Evolutionary conservation across 2,113 vertebrate species (phyloP).

Genomic region (Poeciliopsis prolifica): DNA sequence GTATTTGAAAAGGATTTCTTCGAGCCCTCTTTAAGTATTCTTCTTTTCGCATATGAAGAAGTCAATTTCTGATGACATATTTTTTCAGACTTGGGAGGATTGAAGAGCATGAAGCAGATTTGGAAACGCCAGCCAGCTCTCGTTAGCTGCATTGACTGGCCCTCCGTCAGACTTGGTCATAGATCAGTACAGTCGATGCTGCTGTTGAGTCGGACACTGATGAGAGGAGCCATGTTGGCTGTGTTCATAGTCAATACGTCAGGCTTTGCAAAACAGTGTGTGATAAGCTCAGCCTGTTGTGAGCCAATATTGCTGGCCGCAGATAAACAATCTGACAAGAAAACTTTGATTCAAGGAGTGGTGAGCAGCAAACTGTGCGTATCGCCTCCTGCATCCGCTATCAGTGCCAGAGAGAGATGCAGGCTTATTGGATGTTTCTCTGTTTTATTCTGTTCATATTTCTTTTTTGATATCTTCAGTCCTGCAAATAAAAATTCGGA

Average conservation of each 20-base stretch:
- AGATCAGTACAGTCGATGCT: constrained; percentile 64
- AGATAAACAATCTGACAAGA: constrained; percentile 65
- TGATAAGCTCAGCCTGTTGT: constrained; percentile 40
- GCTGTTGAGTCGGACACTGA: constrained; percentile 49
- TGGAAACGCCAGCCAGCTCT: constrained; percentile 44
- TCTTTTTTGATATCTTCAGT: constrained; percentile 4
- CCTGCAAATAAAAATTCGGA: background rate
- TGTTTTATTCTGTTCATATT: background rate
- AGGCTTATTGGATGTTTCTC: constrained; percentile 21
- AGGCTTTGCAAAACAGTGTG: constrained; percentile 60
- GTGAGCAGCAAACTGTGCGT: constrained; percentile 56
- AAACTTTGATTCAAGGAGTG: constrained; percentile 56
- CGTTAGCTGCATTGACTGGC: constrained; percentile 59
- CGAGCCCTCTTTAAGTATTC: background rate
- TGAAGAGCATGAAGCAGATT: constrained; percentile 54
- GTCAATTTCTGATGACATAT: constrained; percentile 36
- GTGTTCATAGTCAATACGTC: constrained; percentile 70
- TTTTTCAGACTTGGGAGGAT: constrained; percentile 37
- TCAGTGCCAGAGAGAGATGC: constrained; percentile 9
- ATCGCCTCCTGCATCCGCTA: constrained; percentile 23
- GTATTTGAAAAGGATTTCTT: constrained; percentile 4
- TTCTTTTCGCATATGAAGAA: constrained; percentile 9
- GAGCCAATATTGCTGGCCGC: constrained; percentile 43
- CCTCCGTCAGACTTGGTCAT: constrained; percentile 57
- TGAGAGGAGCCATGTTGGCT: constrained; percentile 59